A percentile compares a stretch with the other conserved stretches of the same genome.
These are phyloP conservation scores for Diaphora mendica DNA, from an alignment of 2,888 invertebrate species.

Conservation along the genomic window DNA sequence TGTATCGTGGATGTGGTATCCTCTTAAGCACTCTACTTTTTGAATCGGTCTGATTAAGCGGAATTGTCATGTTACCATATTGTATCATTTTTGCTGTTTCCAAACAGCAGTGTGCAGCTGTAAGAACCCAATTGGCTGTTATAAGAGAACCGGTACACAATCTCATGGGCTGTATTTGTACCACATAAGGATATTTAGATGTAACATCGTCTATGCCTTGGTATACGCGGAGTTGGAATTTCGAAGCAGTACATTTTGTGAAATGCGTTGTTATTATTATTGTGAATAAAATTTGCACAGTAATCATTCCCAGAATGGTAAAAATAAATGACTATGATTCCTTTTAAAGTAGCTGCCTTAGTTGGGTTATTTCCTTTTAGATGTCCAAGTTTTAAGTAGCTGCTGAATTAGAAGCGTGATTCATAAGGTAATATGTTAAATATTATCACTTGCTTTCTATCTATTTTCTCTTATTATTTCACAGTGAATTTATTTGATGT, in stretches of 20 bases:
- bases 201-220: neutral
- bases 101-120: neutral
- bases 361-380: neutral
- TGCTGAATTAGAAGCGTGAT: neutral
- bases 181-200: neutral
- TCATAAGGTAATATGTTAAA: neutral
- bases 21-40: neutral
- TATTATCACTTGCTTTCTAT: neutral
- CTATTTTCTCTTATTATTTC: neutral
- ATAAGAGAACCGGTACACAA: slow-evolving; percentile 14
- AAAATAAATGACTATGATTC: neutral
- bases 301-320: neutral
- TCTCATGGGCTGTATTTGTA: neutral
- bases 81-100: neutral
- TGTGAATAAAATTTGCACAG: neutral
- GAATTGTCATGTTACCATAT: neutral
- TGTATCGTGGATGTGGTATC: neutral
- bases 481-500: neutral
- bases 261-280: neutral
- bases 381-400: neutral
- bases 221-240: neutral
- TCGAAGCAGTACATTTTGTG: neutral
- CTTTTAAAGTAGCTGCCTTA: neutral
- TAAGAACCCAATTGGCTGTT: neutral
- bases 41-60: neutral